Percentiles rank a stretch among this genome's conserved stretches.
Conservation (phyloP, 2,888 invertebrate species). For the Drosophila paracracens region DNA sequence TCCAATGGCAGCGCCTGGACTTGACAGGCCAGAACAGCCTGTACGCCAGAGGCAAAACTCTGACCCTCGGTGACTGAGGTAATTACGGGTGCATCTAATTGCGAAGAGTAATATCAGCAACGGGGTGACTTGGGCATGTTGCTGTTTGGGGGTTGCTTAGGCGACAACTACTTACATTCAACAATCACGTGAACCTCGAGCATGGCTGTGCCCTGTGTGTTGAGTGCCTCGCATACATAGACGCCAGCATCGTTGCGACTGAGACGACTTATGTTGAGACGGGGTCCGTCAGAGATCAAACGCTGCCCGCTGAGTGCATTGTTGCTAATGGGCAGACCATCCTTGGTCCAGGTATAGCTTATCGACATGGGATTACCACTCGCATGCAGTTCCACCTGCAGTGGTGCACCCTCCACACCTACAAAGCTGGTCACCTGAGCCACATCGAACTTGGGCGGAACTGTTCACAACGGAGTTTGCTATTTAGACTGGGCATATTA, state of each 20-base stretch:
- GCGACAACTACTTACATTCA: constrained; percentile 78
- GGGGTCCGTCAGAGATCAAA: constrained; percentile 81
- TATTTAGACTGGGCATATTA: not conserved
- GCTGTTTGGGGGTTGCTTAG: not conserved
- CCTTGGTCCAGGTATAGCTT: constrained; percentile 83
- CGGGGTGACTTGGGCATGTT: not conserved
- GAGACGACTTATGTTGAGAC: constrained; percentile 81
- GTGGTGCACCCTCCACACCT: constrained; percentile 82
- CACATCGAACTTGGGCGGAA: constrained; percentile 82
- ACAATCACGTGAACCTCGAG: constrained; percentile 81
- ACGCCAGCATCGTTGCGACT: constrained; percentile 82
- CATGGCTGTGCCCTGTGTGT: constrained; percentile 82
- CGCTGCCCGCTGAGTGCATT: constrained; percentile 76
- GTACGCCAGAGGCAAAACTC: constrained; percentile 80
- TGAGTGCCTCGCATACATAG: constrained; percentile 83
- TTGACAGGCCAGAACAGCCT: constrained; percentile 81
- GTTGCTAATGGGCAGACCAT: constrained; percentile 82
- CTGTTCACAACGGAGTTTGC: constrained; percentile 39
- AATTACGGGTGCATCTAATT: constrained; percentile 79
- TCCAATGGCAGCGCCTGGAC: constrained; percentile 81
- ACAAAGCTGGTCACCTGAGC: constrained; percentile 76
- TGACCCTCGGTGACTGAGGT: constrained; percentile 80
- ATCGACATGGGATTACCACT: constrained; percentile 83
- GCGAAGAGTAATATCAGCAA: constrained; percentile 11
- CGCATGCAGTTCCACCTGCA: constrained; percentile 82